phyloP scores from a whole-genome alignment of 2,888 invertebrate genomes.

The Hoplodrina ambigua region DNA sequence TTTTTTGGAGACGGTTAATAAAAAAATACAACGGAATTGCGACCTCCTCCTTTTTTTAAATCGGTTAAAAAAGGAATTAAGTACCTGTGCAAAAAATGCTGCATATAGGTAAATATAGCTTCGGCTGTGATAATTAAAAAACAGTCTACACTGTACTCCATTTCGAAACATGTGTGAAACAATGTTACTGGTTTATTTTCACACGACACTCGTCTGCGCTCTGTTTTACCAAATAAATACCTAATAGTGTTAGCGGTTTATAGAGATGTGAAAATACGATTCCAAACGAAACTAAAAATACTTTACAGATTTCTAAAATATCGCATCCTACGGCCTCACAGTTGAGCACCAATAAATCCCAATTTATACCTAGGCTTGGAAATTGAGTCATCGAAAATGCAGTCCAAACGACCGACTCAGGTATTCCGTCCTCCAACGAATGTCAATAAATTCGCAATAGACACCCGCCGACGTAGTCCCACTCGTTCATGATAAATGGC shows the following conservation, averaged over 20 bases:
- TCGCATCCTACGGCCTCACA: slow-evolving; percentile 3
- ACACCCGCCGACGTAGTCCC: slow-evolving; percentile 48
- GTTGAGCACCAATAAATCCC: slow-evolving; percentile 37
- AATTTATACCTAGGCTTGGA: slow-evolving; percentile 30
- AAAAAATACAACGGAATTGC: no score
- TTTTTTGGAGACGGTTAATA: no score
- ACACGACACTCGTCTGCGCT: not conserved
- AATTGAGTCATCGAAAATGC: slow-evolving; percentile 52
- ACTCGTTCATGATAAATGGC: slow-evolving; percentile 66
- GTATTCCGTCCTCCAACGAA: slow-evolving; percentile 42
- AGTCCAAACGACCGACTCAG: slow-evolving; percentile 45
- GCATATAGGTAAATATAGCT: no score
- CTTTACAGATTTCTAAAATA: slow-evolving; percentile 12
- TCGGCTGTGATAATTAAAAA: no score
- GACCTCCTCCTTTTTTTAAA: no score
- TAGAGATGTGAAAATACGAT: slow-evolving; percentile 4
- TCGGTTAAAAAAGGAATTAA: no score
- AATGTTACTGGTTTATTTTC: slow-evolving; percentile 1
- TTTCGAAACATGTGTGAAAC: no score
- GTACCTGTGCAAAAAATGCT: no score
- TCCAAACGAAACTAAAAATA: not conserved
- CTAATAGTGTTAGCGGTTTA: slow-evolving; percentile 6
- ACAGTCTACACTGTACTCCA: no score
- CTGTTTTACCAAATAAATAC: not conserved
- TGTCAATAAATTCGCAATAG: slow-evolving; percentile 62